Evolutionary conservation across 2,888 invertebrate genomes (phyloP).

Genomic region (Drosophila neotestacea): DNA sequence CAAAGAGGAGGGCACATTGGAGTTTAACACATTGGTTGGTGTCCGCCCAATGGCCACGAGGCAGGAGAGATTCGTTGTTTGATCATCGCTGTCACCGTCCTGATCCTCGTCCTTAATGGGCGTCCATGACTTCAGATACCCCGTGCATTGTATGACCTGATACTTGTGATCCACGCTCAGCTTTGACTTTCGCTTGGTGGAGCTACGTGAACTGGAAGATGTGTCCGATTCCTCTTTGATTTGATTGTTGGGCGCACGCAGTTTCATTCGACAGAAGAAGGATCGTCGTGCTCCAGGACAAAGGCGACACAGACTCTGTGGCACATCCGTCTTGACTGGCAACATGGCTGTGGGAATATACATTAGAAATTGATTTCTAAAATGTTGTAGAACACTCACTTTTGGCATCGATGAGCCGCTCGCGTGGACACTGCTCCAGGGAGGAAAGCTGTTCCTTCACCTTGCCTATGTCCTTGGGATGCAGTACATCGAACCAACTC

Average conservation of each 20-base stretch:
- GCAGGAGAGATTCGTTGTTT: slow-evolving; percentile 91
- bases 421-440: slow-evolving; percentile 94
- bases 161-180: slow-evolving; percentile 90
- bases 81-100: slow-evolving; percentile 87
- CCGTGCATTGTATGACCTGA: slow-evolving; percentile 95
- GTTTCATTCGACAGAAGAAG: slow-evolving; percentile 97
- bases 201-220: slow-evolving; percentile 85
- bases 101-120: slow-evolving; percentile 91
- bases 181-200: slow-evolving; percentile 89
- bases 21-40: slow-evolving; percentile 87
- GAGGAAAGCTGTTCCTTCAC: slow-evolving; percentile 97
- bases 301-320: slow-evolving; percentile 90
- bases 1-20: slow-evolving; percentile 86
- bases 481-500: slow-evolving; percentile 96
- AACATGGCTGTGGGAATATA: slow-evolving; percentile 90
- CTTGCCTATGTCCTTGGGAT: slow-evolving; percentile 97
- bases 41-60: slow-evolving; percentile 94
- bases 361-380: background rate
- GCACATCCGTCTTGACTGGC: slow-evolving; percentile 94
- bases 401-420: slow-evolving; percentile 96
- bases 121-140: slow-evolving; percentile 96
- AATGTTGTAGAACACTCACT: slow-evolving; percentile 86
- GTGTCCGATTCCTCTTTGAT: slow-evolving; percentile 89
- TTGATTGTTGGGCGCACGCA: slow-evolving; percentile 88
- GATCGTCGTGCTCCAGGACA: slow-evolving; percentile 96